Base-by-base conservation (phyloP, 2,113 vertebrate species). In the Spilogale gracilis region DNA sequence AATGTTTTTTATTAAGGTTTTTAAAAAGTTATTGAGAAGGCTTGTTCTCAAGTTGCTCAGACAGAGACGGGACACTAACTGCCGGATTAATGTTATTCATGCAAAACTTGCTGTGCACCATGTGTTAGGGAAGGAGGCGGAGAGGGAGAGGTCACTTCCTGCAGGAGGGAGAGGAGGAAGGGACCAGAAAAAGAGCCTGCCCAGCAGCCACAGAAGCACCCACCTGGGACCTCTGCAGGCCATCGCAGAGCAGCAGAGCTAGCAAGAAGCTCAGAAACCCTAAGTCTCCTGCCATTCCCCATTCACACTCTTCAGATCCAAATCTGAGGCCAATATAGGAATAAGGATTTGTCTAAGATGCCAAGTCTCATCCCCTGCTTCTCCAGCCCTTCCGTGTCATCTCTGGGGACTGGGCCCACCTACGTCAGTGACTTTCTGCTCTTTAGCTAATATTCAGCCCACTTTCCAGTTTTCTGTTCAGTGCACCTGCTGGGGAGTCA, bases 1-100 rank as follows among this genome's bases (percentile, higher is more conserved):
- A 74, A 56, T 76, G 18, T 67, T 83, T 74, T 93, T 63, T 45
- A 89, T 79, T 71, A 58, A 89, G 63, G 5, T 38, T 81, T 83
- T 79, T 80, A 61, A 50, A n/a, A 95, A 86, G 48, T 52, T 80
- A 56, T 74, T 92, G 38, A 81, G 60, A 86, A 79, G n/a, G 71
- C 67, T 79, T 78, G 0, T 76, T 79, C 84, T 85, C 65, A 48
- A 52, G 32, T 92, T 78, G 25, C 43, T 95, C 89, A 81, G 45
- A 93, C 32, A 83, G 80, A 60, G 20, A 71, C 21, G 11, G 16
- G 30, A 20, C 76, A 89, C n/a, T 11, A n/a, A 32, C 14, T 65
- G 32, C 20, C 80, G 56, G 13, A 61, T 54, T 6, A 0, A 2
- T 13, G 48, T 14, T 48, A 5, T 27, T 78, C 17, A 63, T 20